Conservation (phyloP, 2,888 invertebrate species). For the Acleris emargana region DNA sequence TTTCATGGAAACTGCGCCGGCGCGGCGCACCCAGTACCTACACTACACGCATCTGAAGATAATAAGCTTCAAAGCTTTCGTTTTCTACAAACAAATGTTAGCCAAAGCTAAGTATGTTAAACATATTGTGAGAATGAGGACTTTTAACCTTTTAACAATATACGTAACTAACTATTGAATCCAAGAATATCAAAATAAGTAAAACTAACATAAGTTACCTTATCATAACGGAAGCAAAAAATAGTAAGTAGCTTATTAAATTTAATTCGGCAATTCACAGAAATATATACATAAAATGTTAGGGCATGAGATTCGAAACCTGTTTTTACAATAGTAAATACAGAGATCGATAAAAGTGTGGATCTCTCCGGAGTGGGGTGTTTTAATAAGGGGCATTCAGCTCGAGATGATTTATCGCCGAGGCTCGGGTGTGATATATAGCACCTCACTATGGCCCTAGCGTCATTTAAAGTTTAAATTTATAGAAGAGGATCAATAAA, state of each 20-base stretch:
- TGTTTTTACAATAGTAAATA: conserved; percentile 36
- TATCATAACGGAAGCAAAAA: not conserved
- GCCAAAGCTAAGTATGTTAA: conserved; percentile 21
- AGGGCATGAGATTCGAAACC: conserved; percentile 17
- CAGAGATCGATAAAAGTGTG: conserved; percentile 42
- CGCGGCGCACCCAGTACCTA: conserved; percentile 1
- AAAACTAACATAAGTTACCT: not conserved
- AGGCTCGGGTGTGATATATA: conserved; percentile 60
- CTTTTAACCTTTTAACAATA: conserved; percentile 14
- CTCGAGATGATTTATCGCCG: conserved; percentile 64
- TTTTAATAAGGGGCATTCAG: conserved; percentile 64
- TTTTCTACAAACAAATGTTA: conserved; percentile 29
- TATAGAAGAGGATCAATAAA: conserved; percentile 69
- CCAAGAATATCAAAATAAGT: conserved; percentile 4
- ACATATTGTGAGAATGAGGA: conserved; percentile 33
- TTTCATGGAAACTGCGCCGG: conserved; percentile 26
- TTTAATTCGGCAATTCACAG: not conserved
- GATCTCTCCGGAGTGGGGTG: conserved; percentile 44
- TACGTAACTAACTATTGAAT: not conserved
- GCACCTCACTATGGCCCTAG: conserved; percentile 57
- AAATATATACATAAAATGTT: conserved; percentile 13
- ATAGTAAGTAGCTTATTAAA: not conserved
- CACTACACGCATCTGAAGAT: conserved; percentile 8
- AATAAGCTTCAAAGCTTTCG: conserved; percentile 27
- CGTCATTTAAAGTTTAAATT: conserved; percentile 60